Evolutionary conservation across 2,888 invertebrate genomes (phyloP).

Genomic region (Xestia c-nigrum): DNA sequence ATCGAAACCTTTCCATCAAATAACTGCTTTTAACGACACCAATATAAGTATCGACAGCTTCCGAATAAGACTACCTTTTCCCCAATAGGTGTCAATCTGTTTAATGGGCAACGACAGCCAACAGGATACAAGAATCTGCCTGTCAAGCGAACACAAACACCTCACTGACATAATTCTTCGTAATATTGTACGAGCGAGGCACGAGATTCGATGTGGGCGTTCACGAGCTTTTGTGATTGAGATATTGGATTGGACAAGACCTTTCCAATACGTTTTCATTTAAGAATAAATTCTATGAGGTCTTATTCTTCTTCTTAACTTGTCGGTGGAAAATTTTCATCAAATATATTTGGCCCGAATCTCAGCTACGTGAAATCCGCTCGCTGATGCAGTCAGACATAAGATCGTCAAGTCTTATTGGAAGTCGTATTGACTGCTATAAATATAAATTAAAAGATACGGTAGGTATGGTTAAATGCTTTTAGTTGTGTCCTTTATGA

Average conservation of each 20-base stretch:
- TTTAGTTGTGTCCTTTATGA: neutral
- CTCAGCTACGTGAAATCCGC: neutral
- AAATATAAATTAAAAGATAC: neutral
- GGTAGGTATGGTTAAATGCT: neutral
- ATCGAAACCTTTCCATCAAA: neutral
- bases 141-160: conserved; percentile 26
- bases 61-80: conserved; percentile 3
- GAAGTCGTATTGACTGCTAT: neutral
- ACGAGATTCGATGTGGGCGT: neutral
- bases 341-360: neutral
- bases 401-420: neutral
- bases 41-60: conserved; percentile 10
- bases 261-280: neutral
- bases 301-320: neutral
- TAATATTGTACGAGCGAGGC: conserved; percentile 19
- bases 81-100: conserved; percentile 15
- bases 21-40: conserved; percentile 13
- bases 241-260: conserved; percentile 31
- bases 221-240: conserved; percentile 36
- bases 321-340: neutral
- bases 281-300: neutral
- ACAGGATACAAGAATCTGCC: conserved; percentile 30
- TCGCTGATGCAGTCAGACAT: neutral
- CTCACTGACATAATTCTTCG: conserved; percentile 5
- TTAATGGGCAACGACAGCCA: conserved; percentile 28